Evolutionary conservation across 2,888 invertebrate genomes (phyloP).

Genomic region (Corythucha ciliata): DNA sequence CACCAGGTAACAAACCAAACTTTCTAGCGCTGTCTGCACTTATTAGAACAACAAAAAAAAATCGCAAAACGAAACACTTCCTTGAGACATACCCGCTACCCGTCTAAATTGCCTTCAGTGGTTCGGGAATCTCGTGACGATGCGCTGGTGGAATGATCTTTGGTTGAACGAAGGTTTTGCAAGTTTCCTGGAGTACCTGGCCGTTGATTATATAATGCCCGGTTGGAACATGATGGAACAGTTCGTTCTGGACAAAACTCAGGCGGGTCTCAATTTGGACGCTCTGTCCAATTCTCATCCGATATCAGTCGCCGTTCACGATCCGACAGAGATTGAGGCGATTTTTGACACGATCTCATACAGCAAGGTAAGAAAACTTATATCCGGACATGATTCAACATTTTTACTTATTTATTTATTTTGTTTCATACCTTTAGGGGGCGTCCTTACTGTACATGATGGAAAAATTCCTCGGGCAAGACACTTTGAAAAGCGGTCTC

Average conservation of each 20-base stretch:
- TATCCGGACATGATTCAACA: too few relatives aligned
- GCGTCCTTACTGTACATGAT: conserved; percentile 63
- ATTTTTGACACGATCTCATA: conserved; percentile 69
- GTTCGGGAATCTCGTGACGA: conserved; percentile 87
- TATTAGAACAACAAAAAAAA: neutral
- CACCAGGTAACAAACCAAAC: conserved; percentile 52
- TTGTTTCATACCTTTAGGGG: conserved; percentile 53
- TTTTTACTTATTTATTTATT: too few relatives aligned
- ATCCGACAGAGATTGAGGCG: conserved; percentile 60
- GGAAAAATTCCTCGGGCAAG: conserved; percentile 55
- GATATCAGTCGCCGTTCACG: conserved; percentile 56
- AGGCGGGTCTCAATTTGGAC: conserved; percentile 57
- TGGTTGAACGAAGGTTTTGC: conserved; percentile 89
- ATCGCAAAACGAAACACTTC: conserved; percentile 17
- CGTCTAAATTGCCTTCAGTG: conserved; percentile 46
- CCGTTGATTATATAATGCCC: conserved; percentile 52
- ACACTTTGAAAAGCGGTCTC: conserved; percentile 53
- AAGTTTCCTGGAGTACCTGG: conserved; percentile 69
- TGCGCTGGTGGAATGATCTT: conserved; percentile 87
- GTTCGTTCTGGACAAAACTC: conserved; percentile 58
- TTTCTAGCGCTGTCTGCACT: too few relatives aligned
- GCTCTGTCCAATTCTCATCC: conserved; percentile 62
- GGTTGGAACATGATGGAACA: conserved; percentile 63
- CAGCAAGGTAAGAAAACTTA: conserved; percentile 50
- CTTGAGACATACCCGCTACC: conserved; percentile 28